Evolutionary conservation across 2,113 vertebrate genomes (phyloP), one percentile per base, ranked within the genome.

Genomic region (Gopherus evgoodei): DNA sequence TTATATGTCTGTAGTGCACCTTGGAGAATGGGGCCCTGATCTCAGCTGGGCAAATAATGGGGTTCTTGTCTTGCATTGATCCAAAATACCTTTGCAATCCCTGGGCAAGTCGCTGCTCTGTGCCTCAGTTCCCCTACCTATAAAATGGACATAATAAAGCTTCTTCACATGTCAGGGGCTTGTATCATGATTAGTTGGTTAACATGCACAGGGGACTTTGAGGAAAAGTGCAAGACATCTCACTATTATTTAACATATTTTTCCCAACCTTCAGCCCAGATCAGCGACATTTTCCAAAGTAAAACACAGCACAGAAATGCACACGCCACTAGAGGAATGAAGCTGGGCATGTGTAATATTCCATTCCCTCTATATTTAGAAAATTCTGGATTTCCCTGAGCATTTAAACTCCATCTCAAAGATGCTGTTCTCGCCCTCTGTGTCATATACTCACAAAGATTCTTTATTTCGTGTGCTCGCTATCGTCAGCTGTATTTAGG

Each of bases 351-450:
- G 79, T 79, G 44, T 47, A 84, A 82, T 90, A 42, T 91, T 95
- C 84, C 44, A 57, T 44, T 75, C 93, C 24, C 24, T 89, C 76
- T 95, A 83, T 92, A 96, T 97, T 97, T 88, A 93, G 94, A 91
- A 81, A 56, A 84, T 83, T 80, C 84, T 69, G 78, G 25, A n/a
- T 21, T 92, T 93, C 78, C 91, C 83, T 16, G 82, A 86, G 81
- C 44, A 57, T 91, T 89, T 85, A 79, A 84, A 29, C 4, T 82
- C 62, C 25, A 57, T 49, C 59, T 75, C 42, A 91, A 65, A 87
- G 72, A 75, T 35, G 16, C 59, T 75, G 62, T 49, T 44, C 86
- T 75, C 81, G 9, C 42, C 81, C 56, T 78, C 31, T 72, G 10
- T 69, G 50, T 56, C n/a, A 7, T 21, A 13, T 25, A 24, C 29